Evolutionary conservation across 1,140 invertebrate genomes (phyloP).

Genomic region (Drosophila eugracilis): DNA sequence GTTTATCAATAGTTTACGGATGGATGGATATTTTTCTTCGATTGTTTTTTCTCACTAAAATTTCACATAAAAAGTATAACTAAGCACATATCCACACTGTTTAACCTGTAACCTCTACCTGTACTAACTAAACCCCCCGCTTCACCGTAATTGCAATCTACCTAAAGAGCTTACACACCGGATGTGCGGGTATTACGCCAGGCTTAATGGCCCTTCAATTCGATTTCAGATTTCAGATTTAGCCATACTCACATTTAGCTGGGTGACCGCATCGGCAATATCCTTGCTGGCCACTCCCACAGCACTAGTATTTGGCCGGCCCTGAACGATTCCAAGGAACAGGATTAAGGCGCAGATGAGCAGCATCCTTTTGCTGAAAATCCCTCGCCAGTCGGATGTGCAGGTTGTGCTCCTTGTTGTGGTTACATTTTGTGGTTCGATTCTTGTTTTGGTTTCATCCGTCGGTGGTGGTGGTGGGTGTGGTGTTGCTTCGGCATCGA

Average conservation of each 20-base stretch:
- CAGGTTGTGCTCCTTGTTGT: constrained; percentile 23
- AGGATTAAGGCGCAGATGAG: constrained; percentile 61
- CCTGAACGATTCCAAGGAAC: constrained; percentile 56
- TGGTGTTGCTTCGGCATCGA: constrained; percentile 9
- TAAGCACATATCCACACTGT: too few relatives aligned
- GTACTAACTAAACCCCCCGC: background rate
- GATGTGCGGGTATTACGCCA: constrained; percentile 9
- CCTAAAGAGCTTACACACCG: constrained; percentile 35
- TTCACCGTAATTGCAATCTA: constrained; percentile 39
- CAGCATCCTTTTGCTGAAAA: constrained; percentile 35
- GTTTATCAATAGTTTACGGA: too few relatives aligned
- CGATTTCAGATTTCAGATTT: constrained; percentile 16
- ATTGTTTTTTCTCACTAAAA: too few relatives aligned
- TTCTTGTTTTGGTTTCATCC: constrained; percentile 18
- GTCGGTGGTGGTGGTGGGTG: constrained; percentile 47
- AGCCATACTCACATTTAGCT: constrained; percentile 62
- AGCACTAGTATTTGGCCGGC: constrained; percentile 71
- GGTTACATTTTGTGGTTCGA: constrained; percentile 10
- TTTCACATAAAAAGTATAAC: too few relatives aligned
- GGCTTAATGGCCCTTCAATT: constrained; percentile 22
- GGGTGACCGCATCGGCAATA: constrained; percentile 40
- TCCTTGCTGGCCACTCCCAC: constrained; percentile 18
- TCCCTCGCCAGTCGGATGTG: constrained; percentile 5
- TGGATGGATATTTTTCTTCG: too few relatives aligned
- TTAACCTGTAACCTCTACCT: too few relatives aligned